A percentile compares a stretch with the other conserved stretches of the same genome.
Conservation (phyloP, 2,113 vertebrate species). For the Ptilonorhynchus violaceus region DNA sequence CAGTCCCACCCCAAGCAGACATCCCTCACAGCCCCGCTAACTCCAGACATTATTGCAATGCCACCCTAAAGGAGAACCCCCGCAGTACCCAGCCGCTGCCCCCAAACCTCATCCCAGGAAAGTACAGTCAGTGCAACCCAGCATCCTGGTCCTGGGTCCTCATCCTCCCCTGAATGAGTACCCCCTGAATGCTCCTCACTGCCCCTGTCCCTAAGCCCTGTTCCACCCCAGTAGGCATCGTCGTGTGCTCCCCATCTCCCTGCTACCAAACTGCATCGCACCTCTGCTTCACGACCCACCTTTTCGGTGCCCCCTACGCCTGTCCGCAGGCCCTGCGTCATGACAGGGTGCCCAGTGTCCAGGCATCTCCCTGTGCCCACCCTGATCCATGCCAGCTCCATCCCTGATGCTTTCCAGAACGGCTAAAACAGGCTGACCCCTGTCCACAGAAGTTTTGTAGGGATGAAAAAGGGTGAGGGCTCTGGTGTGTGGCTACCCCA, state of each 20-base stretch:
- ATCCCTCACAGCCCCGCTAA: background rate
- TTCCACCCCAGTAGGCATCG: background rate
- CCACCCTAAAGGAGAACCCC: background rate
- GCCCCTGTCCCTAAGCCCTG: background rate
- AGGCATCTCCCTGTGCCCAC: background rate
- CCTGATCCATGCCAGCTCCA: background rate
- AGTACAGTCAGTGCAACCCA: background rate
- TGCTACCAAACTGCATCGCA: background rate
- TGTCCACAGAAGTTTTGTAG: accelerated
- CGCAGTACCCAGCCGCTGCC: background rate
- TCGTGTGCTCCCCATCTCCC: background rate
- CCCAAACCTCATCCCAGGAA: background rate
- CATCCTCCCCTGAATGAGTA: background rate
- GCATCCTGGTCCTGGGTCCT: background rate
- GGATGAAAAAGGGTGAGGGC: background rate
- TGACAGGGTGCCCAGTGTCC: background rate
- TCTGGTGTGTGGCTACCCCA: background rate
- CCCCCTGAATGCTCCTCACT: background rate
- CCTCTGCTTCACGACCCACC: background rate
- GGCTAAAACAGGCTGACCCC: background rate
- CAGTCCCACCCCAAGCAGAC: background rate
- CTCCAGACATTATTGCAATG: accelerated
- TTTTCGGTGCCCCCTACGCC: accelerated
- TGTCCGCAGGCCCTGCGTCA: background rate
- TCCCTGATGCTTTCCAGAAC: background rate